Base-by-base conservation (phyloP, 2,888 invertebrate species). In the Cephus pygmeus region DNA sequence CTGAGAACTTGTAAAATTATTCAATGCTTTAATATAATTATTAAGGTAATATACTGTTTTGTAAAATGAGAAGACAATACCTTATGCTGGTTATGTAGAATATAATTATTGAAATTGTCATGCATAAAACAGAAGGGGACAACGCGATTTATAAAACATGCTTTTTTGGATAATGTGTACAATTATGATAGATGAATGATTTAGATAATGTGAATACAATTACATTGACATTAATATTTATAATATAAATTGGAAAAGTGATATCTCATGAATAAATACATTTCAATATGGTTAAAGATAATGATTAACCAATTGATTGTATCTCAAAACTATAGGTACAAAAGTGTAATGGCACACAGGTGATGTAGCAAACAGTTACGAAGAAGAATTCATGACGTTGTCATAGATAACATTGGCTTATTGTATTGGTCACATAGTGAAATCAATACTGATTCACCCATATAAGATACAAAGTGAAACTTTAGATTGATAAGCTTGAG, bases 41-140 rank as follows among this genome's bases (percentile, higher is more conserved):
- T 56, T 56, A 56, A 77, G 69, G 78, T 77, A 69, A 76, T 80
- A 77, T 77, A 76, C 81, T 75, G 73, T 81, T 76, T 56, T 79
- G 74, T 75, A 76, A 77, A 73, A 79, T 75, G 76, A 77, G 77
- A 76, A 79, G 81, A 83, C 79, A 73, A 34, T 81, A 85, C 84
- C 83, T 85, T 85, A 84, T 81, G 85, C 78, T 75, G 71, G 75
- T 75, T 56, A 76, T 77, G 68, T 80, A 80, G 78, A 78, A 73
- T 71, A 79, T 74, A 78, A 77, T 78, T 36, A 75, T 23, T 81
- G 69, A 35, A 83, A 75, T 78, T 77, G 75, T 69, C 85, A 84
- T 85, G 85, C 85, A 79, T 69, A 76, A 79, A 83, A 56, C 56
- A 56, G 23, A 56, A 78, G 80, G 69, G 75, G 76, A 79, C 69